A percentile compares a stretch with the other conserved stretches of the same genome.
These are phyloP conservation scores for Papilio glaucus DNA, from an alignment of 1,140 invertebrate genomes.

Conservation along the genomic window DNA sequence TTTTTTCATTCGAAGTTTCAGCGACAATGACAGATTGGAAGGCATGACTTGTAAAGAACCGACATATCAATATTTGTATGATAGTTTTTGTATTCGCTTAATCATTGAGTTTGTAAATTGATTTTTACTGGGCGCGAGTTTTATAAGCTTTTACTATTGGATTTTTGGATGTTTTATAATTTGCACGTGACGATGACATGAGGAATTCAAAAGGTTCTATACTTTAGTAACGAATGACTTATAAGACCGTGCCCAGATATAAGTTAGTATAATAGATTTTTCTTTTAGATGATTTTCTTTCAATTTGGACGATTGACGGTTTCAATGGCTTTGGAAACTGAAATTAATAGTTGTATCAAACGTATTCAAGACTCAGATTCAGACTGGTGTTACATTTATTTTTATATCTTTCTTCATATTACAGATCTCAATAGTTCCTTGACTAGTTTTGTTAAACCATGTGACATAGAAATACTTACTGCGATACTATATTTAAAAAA, in stretches of 20 bases:
- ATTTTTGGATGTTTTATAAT: constrained; percentile 15
- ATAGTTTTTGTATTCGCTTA: constrained; percentile 63
- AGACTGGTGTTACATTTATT: constrained; percentile 13
- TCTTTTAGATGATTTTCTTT: constrained; percentile 63
- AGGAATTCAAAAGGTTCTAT: constrained; percentile 11
- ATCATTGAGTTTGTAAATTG: constrained; percentile 78
- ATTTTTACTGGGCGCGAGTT: constrained; percentile 56
- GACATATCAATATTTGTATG: constrained; percentile 41
- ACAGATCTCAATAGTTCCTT: constrained; percentile 9
- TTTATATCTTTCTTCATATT: constrained; percentile 7
- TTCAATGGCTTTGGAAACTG: constrained; percentile 47
- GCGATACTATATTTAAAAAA: neutral
- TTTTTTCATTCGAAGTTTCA: neutral
- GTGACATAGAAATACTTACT: constrained; percentile 2
- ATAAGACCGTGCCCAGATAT: constrained; percentile 51
- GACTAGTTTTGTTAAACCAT: constrained; percentile 1
- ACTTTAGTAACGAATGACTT: constrained; percentile 40
- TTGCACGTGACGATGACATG: constrained; percentile 19
- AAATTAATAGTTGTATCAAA: constrained; percentile 58
- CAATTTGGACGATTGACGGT: constrained; percentile 46
- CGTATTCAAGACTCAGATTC: constrained; percentile 16
- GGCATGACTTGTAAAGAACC: neutral
- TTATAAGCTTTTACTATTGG: constrained; percentile 45
- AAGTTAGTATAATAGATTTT: constrained; percentile 60
- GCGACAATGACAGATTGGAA: neutral